Percentiles rank a stretch among this genome's conserved stretches.
Conservation (phyloP, 2,888 invertebrate genomes). For the Stenotaenia linearis region DNA sequence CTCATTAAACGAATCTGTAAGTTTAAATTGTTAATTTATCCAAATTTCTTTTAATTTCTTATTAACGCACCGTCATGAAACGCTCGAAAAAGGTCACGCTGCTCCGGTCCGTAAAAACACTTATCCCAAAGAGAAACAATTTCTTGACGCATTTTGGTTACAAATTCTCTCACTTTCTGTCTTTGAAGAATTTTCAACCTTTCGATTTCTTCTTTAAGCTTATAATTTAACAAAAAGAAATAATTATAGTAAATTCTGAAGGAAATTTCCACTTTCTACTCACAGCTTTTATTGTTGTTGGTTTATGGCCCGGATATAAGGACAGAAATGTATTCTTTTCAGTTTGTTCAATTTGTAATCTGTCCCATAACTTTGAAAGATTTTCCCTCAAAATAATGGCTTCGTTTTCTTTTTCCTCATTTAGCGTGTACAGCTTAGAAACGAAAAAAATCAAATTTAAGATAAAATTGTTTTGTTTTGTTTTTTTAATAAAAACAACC, state of each 20-base stretch:
- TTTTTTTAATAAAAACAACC: background rate
- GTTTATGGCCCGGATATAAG: background rate
- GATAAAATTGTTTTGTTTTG: background rate
- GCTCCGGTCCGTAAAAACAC: background rate
- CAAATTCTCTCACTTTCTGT: background rate
- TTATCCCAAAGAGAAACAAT: background rate
- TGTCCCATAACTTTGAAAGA: background rate
- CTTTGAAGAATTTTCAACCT: background rate
- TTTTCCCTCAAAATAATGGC: background rate
- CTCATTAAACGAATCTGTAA: background rate
- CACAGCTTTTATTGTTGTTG: conserved; percentile 2
- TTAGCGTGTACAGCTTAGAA: background rate
- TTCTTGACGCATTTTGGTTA: background rate
- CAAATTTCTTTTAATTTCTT: background rate
- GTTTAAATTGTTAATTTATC: background rate
- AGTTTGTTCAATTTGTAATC: background rate
- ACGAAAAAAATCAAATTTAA: background rate
- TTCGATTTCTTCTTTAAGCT: background rate
- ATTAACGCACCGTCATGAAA: conserved; percentile 18
- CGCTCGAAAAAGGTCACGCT: conserved; percentile 1
- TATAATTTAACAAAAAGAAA: background rate
- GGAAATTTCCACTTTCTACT: background rate
- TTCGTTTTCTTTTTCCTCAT: background rate
- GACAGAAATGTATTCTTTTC: background rate
- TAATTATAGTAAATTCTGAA: background rate